phyloP scores from a whole-genome alignment of 2,797 vertebrate species.

The Melanotaenia trifasciata region DNA sequence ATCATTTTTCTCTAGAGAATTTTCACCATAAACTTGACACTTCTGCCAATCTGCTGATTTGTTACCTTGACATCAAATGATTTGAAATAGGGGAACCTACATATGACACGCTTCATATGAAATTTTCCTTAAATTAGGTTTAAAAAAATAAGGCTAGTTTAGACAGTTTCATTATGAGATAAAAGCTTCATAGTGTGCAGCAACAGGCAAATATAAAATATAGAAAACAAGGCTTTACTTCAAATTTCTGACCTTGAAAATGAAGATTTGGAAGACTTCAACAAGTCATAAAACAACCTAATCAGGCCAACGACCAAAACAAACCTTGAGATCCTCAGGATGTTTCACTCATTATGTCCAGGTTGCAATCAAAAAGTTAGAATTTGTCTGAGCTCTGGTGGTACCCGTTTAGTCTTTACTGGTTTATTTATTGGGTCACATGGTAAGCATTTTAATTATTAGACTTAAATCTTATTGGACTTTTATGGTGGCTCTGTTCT shows the following conservation, averaged over 20 bases:
- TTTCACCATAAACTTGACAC: too few relatives aligned
- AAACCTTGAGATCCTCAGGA: conserved; percentile 36
- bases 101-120: background rate
- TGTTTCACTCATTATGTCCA: conserved; percentile 15
- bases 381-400: background rate
- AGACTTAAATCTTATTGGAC: background rate
- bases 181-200: conserved; percentile 14
- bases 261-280: background rate
- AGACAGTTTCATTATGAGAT: conserved; percentile 16
- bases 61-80: background rate
- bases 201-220: background rate
- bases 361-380: background rate
- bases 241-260: conserved; percentile 24
- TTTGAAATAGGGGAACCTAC: background rate
- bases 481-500: background rate
- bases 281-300: conserved; percentile 18
- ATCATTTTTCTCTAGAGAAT: too few relatives aligned
- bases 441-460: background rate
- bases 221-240: conserved; percentile 22
- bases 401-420: background rate
- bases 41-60: too few relatives aligned
- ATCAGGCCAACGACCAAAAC: conserved; percentile 31
- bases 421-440: background rate
- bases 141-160: conserved; percentile 17
- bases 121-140: conserved; percentile 26